Evolutionary conservation across 1,140 invertebrate genomes (phyloP).

Genomic region (Planococcus citri): DNA sequence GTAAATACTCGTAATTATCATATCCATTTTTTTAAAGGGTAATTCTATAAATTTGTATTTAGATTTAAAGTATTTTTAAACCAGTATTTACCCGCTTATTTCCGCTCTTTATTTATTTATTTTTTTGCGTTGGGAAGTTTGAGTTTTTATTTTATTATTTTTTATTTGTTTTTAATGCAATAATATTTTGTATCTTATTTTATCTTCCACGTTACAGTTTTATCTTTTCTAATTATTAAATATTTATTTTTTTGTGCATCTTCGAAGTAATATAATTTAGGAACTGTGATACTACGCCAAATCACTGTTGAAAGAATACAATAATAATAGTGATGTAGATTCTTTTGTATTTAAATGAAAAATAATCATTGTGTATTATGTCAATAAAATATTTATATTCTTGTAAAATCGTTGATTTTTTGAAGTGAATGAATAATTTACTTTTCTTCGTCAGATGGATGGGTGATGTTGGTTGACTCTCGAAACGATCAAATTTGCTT

Average conservation of each 20-base stretch:
- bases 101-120: not conserved
- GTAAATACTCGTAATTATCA: not conserved
- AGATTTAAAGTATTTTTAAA: constrained; percentile 5
- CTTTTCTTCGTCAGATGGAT: too few relatives aligned
- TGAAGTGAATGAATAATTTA: too few relatives aligned
- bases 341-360: constrained; percentile 12
- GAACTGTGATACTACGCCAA: constrained; percentile 16
- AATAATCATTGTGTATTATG: constrained; percentile 10
- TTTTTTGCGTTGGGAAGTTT: not conserved
- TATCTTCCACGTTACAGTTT: constrained; percentile 6
- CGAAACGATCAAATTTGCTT: too few relatives aligned
- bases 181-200: not conserved
- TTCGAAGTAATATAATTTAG: not conserved
- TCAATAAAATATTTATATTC: constrained; percentile 17
- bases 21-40: not conserved
- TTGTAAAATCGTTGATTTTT: not conserved
- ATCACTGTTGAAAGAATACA: constrained; percentile 14
- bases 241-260: not conserved
- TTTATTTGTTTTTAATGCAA: constrained; percentile 8
- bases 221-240: too few relatives aligned
- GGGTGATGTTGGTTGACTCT: too few relatives aligned
- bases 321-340: constrained; percentile 16
- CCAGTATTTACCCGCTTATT: not conserved
- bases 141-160: not conserved
- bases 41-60: not conserved